A percentile compares a stretch with the other conserved stretches of the same genome.
Conservation (phyloP, 2,797 vertebrate species). For the Neosilurus hyrtlii region DNA sequence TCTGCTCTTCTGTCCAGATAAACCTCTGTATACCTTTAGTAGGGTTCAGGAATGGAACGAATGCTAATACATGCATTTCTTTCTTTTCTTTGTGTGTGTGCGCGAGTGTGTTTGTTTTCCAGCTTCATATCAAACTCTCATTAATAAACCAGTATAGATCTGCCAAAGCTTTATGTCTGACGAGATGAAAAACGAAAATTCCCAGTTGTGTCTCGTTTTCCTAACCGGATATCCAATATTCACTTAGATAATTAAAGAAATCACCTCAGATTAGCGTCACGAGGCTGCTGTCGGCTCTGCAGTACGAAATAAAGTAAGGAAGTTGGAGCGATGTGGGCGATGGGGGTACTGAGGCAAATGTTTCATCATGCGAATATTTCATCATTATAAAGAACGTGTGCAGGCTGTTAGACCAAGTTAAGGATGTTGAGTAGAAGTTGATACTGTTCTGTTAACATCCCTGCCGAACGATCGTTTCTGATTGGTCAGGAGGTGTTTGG, state of each 20-base stretch:
- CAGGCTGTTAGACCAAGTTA: conserved; percentile 1
- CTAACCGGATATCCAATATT: conserved; percentile 46
- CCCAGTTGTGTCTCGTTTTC: conserved; percentile 50
- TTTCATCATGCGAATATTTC: conserved; percentile 47
- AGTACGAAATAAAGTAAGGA: conserved; percentile 15
- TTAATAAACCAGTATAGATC: conserved; percentile 53
- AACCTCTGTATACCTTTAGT: conserved; percentile 6
- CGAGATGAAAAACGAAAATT: conserved; percentile 48
- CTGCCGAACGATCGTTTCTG: background rate
- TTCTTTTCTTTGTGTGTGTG: conserved; percentile 42
- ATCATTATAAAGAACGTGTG: conserved; percentile 20
- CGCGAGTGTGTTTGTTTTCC: conserved; percentile 47
- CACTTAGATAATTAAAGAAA: conserved; percentile 50
- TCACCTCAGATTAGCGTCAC: conserved; percentile 30
- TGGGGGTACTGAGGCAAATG: conserved; percentile 19
- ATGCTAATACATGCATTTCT: conserved; percentile 24
- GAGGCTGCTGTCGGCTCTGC: conserved; percentile 13
- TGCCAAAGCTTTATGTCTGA: conserved; percentile 40
- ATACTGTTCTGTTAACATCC: background rate
- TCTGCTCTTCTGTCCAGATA: background rate
- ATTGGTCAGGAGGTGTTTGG: background rate
- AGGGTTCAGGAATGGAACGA: background rate
- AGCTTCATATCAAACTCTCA: conserved; percentile 42
- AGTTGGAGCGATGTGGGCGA: conserved; percentile 14
- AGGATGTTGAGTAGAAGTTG: background rate